These are phyloP conservation scores for Podiceps cristatus DNA, from an alignment of 2,113 vertebrate genomes.

Conservation along the genomic window DNA sequence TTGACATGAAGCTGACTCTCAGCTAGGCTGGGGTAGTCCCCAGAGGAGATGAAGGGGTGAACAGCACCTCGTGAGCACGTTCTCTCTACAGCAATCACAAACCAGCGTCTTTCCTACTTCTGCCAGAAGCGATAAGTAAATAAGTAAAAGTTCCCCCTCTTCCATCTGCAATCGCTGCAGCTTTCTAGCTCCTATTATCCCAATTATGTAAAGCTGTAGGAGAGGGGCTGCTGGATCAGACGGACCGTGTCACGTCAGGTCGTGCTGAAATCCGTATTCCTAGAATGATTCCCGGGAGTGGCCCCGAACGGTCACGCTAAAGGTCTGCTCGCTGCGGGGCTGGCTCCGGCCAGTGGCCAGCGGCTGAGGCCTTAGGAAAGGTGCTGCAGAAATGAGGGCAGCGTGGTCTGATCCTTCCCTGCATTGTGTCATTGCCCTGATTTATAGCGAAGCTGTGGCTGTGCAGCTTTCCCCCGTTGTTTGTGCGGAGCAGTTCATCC, in stretches of 20 bases:
- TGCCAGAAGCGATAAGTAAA: background rate
- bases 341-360: background rate
- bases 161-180: background rate
- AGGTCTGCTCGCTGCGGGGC: background rate
- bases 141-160: background rate
- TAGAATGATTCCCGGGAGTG: fast-evolving
- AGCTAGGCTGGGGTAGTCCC: background rate
- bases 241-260: background rate
- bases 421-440: background rate
- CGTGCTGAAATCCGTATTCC: background rate
- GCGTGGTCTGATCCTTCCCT: background rate
- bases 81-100: background rate
- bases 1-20: background rate
- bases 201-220: background rate
- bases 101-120: background rate
- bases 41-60: background rate
- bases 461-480: background rate
- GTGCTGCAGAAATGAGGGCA: background rate
- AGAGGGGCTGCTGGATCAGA: background rate
- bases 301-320: fast-evolving
- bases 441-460: background rate
- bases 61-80: background rate
- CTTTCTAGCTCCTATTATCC: slow-evolving; percentile 18
- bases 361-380: background rate
- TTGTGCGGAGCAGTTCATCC: background rate